Conservation (phyloP, 2,888 invertebrate species). For the Drosophila colorata region DNA sequence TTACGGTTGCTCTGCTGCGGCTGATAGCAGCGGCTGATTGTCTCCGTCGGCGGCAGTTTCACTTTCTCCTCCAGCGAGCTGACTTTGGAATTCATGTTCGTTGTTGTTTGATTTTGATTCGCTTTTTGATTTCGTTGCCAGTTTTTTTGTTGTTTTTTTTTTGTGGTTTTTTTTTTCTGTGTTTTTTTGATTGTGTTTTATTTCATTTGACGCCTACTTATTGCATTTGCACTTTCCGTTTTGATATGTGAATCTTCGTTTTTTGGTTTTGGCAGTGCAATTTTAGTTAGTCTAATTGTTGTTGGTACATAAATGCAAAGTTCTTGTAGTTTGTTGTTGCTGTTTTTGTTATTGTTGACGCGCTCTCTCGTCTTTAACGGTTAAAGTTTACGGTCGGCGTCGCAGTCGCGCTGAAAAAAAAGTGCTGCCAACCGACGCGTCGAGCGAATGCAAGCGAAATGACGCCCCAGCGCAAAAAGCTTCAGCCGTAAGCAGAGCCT, state of each 20-base stretch:
- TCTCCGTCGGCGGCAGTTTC: slow-evolving; percentile 85
- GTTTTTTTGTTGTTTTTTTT: neutral
- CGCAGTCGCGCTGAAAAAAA: slow-evolving; percentile 36
- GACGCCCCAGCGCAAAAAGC: slow-evolving; percentile 64
- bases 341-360: slow-evolving; percentile 36
- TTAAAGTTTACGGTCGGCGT: slow-evolving; percentile 29
- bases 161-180: too few species aligned
- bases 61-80: slow-evolving; percentile 85
- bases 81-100: slow-evolving; percentile 84
- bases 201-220: slow-evolving; percentile 9
- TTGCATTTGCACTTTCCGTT: slow-evolving; percentile 37
- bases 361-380: slow-evolving; percentile 27
- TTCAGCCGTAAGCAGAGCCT: slow-evolving; percentile 40
- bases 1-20: slow-evolving; percentile 89
- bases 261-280: slow-evolving; percentile 60
- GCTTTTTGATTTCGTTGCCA: slow-evolving; percentile 12
- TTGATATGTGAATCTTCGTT: slow-evolving; percentile 29
- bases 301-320: slow-evolving; percentile 57
- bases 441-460: slow-evolving; percentile 82
- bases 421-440: slow-evolving; percentile 75
- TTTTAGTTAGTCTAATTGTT: slow-evolving; percentile 57
- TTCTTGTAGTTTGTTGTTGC: slow-evolving; percentile 34
- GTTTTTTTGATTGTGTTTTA: slow-evolving; percentile 10
- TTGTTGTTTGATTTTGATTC: slow-evolving; percentile 3
- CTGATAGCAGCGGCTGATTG: slow-evolving; percentile 86